These are phyloP conservation scores for Rhinatrema bivittatum DNA, from an alignment of 2,797 vertebrate genomes.

Conservation along the genomic window DNA sequence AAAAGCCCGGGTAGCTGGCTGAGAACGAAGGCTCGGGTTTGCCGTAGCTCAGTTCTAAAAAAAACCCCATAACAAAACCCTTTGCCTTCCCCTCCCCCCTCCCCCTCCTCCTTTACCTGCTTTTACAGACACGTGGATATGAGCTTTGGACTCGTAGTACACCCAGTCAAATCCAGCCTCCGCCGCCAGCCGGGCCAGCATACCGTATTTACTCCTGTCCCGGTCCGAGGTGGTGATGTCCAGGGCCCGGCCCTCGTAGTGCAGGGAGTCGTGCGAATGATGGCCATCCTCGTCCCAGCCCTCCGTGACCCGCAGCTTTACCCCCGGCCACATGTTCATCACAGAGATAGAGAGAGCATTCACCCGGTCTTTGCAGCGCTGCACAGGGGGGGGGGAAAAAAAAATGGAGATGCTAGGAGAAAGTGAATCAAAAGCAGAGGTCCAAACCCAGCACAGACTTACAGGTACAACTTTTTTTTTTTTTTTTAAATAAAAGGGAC, in stretches of 20 bases:
- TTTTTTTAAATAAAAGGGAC: too few species aligned
- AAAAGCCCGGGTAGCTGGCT: too few species aligned
- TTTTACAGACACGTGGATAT: slow-evolving; percentile 93
- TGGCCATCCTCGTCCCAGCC: slow-evolving; percentile 97
- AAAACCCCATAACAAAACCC: too few species aligned
- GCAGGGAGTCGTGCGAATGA: slow-evolving; percentile 83
- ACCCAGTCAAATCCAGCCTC: slow-evolving; percentile 98
- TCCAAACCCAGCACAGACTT: too few species aligned
- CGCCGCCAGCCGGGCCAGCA: slow-evolving; percentile 88
- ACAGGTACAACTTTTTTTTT: too few species aligned
- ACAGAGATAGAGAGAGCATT: slow-evolving; percentile 90
- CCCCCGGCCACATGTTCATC: slow-evolving; percentile 96
- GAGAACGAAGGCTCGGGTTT: too few species aligned
- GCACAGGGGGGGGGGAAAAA: too few species aligned
- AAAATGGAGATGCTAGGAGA: too few species aligned
- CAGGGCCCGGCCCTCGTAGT: slow-evolving; percentile 92
- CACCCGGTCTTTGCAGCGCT: slow-evolving; percentile 86
- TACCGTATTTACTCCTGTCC: slow-evolving; percentile 86
- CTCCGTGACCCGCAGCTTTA: slow-evolving; percentile 87
- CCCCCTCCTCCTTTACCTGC: too few species aligned
- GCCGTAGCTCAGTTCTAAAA: too few species aligned
- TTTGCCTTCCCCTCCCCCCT: too few species aligned
- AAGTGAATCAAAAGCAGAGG: too few species aligned
- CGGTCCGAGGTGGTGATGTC: slow-evolving; percentile 95
- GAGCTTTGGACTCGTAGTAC: slow-evolving; percentile 92